A percentile compares a stretch with the other conserved stretches of the same genome.
Conservation (phyloP, 2,113 vertebrate species). For the Albula goreensis region DNA sequence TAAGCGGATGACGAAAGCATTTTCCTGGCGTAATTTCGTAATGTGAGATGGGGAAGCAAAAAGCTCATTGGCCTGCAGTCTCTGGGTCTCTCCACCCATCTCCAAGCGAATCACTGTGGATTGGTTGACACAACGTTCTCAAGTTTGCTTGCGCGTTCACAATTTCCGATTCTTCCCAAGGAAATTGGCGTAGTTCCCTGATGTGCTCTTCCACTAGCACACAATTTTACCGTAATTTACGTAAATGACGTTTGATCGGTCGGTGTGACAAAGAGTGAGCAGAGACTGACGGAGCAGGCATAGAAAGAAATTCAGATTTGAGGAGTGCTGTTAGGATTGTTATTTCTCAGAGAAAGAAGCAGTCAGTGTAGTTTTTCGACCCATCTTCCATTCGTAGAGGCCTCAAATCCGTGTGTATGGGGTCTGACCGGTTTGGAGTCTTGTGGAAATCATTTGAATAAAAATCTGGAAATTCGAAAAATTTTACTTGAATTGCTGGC, state of each 20-base stretch:
- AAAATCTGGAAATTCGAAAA: conserved; percentile 57
- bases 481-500: conserved; percentile 65
- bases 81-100: conserved; percentile 49
- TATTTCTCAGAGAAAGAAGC: conserved; percentile 4
- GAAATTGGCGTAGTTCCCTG: conserved; percentile 47
- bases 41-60: conserved; percentile 60
- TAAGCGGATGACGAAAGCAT: background rate
- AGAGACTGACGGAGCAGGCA: conserved; percentile 69
- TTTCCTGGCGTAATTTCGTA: conserved; percentile 56
- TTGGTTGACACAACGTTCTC: conserved; percentile 59
- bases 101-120: conserved; percentile 47
- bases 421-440: conserved; percentile 27
- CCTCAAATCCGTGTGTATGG: conserved; percentile 36
- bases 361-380: background rate
- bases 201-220: background rate
- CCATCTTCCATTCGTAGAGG: conserved; percentile 32
- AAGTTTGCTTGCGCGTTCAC: conserved; percentile 60
- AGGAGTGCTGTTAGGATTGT: conserved; percentile 40
- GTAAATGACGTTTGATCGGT: conserved; percentile 58
- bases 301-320: conserved; percentile 61
- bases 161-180: conserved; percentile 57
- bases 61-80: conserved; percentile 48
- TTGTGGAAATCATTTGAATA: conserved; percentile 37
- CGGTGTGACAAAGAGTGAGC: conserved; percentile 75
- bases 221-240: conserved; percentile 33